Conservation (phyloP, 2,888 invertebrate species). For the Synanthedon tipuliformis region DNA sequence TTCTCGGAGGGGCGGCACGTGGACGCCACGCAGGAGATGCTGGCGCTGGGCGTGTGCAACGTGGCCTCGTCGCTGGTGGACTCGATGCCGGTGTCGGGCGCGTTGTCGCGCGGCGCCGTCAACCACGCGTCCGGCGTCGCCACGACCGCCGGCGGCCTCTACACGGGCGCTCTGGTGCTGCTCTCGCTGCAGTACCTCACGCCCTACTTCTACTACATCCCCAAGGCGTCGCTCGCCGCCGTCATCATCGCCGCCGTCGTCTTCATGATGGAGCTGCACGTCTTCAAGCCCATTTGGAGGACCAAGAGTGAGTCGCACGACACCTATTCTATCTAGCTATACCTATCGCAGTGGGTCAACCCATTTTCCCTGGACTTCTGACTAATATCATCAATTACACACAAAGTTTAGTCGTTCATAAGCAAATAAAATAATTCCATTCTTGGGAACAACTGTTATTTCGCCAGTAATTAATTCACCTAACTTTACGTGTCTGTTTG, state of each 20-base stretch:
- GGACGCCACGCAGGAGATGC: constrained; percentile 91
- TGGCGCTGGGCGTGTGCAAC: constrained; percentile 89
- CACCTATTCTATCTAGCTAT: no score
- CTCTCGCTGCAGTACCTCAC: constrained; percentile 77
- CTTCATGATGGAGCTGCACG: constrained; percentile 85
- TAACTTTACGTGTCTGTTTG: no score
- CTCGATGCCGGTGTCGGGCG: constrained; percentile 92
- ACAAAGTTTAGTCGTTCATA: no score
- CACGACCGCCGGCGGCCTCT: constrained; percentile 87
- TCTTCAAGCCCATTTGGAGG: constrained; percentile 83
- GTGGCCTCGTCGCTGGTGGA: constrained; percentile 88
- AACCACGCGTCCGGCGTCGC: constrained; percentile 94
- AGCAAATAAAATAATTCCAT: no score
- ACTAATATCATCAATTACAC: no score
- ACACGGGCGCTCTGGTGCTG: constrained; percentile 74
- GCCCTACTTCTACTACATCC: constrained; percentile 85
- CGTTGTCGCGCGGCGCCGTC: constrained; percentile 90
- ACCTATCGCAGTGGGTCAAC: no score
- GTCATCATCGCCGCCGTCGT: constrained; percentile 89
- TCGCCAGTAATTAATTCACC: no score
- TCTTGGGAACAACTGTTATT: no score
- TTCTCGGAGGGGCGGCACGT: constrained; percentile 84
- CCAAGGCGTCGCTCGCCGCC: constrained; percentile 82
- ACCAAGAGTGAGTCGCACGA: constrained; percentile 84
- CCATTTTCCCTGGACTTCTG: no score